Evolutionary conservation across 2,888 invertebrate genomes (phyloP).

Genomic region (Orchesellides sinensis): DNA sequence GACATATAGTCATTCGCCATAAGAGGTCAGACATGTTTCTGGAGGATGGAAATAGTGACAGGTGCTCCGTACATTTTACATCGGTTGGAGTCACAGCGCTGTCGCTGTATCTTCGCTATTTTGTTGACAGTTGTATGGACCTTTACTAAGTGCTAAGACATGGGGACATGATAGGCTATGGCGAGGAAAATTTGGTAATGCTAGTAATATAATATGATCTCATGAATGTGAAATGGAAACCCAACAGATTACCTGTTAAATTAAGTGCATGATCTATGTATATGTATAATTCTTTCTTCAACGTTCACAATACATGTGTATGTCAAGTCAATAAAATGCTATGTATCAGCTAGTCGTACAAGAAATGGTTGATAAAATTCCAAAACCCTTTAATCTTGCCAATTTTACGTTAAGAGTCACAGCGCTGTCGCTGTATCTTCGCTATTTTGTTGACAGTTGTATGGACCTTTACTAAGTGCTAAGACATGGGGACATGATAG

Average conservation of each 20-base stretch:
- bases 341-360: no score
- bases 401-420: conserved; percentile 66
- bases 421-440: conserved; percentile 55
- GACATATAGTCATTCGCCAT: conserved; percentile 21
- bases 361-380: no score
- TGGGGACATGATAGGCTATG: background rate
- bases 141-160: conserved; percentile 42
- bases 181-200: background rate
- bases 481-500: background rate
- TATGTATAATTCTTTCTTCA: no score
- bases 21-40: conserved; percentile 67
- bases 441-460: conserved; percentile 67
- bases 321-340: no score
- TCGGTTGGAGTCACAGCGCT: conserved; percentile 64
- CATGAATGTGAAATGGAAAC: no score
- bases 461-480: conserved; percentile 53
- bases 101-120: conserved; percentile 61
- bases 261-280: no score
- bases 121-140: conserved; percentile 64
- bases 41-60: conserved; percentile 31
- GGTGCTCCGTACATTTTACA: conserved; percentile 71
- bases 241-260: no score
- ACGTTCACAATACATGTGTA: no score
- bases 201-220: background rate
- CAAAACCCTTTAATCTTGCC: no score